Evolutionary conservation across 1,140 invertebrate genomes (phyloP).

Genomic region (Drosophila nebulosa): DNA sequence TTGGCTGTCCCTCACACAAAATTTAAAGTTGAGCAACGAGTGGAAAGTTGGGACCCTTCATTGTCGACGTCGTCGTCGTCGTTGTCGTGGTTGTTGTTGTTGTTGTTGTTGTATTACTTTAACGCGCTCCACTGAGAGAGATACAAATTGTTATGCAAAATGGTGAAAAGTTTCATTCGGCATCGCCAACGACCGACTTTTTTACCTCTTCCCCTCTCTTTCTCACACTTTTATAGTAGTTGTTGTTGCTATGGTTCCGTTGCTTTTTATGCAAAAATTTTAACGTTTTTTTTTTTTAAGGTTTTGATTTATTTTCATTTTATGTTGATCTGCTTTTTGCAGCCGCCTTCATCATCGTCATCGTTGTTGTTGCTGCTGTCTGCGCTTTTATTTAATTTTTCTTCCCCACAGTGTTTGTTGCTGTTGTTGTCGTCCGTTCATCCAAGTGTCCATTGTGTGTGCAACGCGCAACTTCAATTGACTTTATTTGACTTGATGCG

Average conservation of each 20-base stretch:
- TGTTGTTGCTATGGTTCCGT: constrained; percentile 28
- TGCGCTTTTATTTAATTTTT: constrained; percentile 70
- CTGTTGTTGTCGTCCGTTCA: not conserved
- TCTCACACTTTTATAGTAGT: not conserved
- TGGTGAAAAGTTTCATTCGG: constrained; percentile 77
- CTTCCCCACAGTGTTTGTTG: constrained; percentile 30
- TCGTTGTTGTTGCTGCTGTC: constrained; percentile 22
- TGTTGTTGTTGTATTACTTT: constrained; percentile 59
- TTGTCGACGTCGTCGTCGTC: constrained; percentile 32
- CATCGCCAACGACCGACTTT: constrained; percentile 49
- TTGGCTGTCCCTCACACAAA: constrained; percentile 31
- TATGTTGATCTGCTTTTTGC: constrained; percentile 74
- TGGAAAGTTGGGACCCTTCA: constrained; percentile 71
- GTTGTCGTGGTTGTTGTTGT: constrained; percentile 37
- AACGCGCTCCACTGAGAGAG: constrained; percentile 78
- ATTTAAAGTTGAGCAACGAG: constrained; percentile 75
- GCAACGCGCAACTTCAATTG: constrained; percentile 61
- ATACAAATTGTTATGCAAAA: constrained; percentile 80
- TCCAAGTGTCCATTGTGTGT: constrained; percentile 35
- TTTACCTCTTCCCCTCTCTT: constrained; percentile 2
- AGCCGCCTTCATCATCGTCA: constrained; percentile 14
- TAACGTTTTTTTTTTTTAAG: constrained; percentile 13
- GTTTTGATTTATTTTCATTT: constrained; percentile 79
- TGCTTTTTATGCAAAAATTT: constrained; percentile 57
- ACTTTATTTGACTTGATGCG: constrained; percentile 62